A percentile compares a stretch with the other conserved stretches of the same genome.
These are phyloP conservation scores for Aurelia sp. DNA, from an alignment of 30 jellyfish, hydroid and myxozoan species.

Conservation along the genomic window DNA sequence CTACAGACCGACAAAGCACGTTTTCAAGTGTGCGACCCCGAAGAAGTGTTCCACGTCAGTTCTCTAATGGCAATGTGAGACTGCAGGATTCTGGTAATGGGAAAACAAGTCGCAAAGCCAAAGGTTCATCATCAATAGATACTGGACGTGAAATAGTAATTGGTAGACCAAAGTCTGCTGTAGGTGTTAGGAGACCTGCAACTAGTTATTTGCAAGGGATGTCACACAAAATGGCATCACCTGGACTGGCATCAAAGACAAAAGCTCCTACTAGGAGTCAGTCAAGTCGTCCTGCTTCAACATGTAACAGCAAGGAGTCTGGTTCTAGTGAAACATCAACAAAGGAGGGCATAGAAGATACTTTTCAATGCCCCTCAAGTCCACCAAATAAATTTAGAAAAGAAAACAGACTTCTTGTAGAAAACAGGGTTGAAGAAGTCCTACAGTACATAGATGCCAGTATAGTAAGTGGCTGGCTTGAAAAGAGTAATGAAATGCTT, in stretches of 20 bases:
- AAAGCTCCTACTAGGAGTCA: neutral
- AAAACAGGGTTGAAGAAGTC: conserved; percentile 37
- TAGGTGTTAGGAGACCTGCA: conserved; percentile 48
- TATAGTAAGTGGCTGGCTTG: conserved; percentile 70
- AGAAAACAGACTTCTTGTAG: neutral
- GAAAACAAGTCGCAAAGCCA: neutral
- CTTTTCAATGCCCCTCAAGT: neutral
- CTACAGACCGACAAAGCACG: neutral
- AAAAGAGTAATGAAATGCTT: conserved; percentile 46
- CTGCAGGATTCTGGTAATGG: too few relatives aligned
- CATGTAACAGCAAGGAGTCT: neutral
- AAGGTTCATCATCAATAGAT: neutral
- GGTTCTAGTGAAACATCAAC: neutral
- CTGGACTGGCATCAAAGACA: neutral
- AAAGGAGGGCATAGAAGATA: neutral
- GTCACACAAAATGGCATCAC: neutral
- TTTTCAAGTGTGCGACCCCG: neutral
- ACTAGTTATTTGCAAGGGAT: neutral
- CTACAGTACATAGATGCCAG: conserved; percentile 76
- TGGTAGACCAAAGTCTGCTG: conserved; percentile 78
- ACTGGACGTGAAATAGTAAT: conserved; percentile 50
- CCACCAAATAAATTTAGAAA: neutral
- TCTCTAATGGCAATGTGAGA: too few relatives aligned
- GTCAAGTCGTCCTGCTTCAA: neutral
- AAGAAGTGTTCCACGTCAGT: too few relatives aligned